Evolutionary conservation across 1,140 invertebrate species (phyloP).

Genomic region (Procambarus virginalis): DNA sequence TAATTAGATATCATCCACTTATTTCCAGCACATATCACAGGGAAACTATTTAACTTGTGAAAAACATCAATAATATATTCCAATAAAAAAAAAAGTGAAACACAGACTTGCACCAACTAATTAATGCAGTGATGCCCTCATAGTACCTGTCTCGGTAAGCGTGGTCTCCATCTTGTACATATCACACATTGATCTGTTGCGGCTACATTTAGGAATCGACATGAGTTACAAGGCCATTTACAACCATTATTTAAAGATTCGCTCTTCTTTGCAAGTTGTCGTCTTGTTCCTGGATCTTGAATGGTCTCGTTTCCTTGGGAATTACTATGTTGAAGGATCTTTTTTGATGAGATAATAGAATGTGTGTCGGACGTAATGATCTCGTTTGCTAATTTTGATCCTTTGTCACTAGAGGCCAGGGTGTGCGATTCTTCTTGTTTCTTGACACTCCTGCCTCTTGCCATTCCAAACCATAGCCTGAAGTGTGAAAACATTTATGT

Average conservation of each 20-base stretch:
- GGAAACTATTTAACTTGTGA: too few species aligned
- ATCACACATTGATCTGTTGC: constrained; percentile 56
- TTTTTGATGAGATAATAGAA: neutral
- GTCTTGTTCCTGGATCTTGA: neutral
- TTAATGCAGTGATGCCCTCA: too few species aligned
- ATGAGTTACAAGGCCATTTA: constrained; percentile 48
- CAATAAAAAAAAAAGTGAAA: too few species aligned
- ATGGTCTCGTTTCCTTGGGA: neutral
- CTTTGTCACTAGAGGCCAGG: neutral
- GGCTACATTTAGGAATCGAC: constrained; percentile 49
- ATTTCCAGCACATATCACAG: too few species aligned
- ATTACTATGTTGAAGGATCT: constrained; percentile 10
- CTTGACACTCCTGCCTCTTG: constrained; percentile 26
- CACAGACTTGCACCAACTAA: too few species aligned
- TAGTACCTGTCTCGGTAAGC: constrained; percentile 43
- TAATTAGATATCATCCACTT: too few species aligned
- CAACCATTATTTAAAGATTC: constrained; percentile 26
- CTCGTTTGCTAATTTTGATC: neutral
- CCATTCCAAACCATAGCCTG: constrained; percentile 36
- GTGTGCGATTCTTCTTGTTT: constrained; percentile 37
- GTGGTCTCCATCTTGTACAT: constrained; percentile 53
- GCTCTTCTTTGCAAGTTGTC: constrained; percentile 22
- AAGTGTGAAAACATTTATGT: neutral
- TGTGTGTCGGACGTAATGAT: neutral
- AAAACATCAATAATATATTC: too few species aligned